These are phyloP conservation scores for Sinopyrophorus schimmeli DNA, from an alignment of 2,888 invertebrate species.

Conservation along the genomic window DNA sequence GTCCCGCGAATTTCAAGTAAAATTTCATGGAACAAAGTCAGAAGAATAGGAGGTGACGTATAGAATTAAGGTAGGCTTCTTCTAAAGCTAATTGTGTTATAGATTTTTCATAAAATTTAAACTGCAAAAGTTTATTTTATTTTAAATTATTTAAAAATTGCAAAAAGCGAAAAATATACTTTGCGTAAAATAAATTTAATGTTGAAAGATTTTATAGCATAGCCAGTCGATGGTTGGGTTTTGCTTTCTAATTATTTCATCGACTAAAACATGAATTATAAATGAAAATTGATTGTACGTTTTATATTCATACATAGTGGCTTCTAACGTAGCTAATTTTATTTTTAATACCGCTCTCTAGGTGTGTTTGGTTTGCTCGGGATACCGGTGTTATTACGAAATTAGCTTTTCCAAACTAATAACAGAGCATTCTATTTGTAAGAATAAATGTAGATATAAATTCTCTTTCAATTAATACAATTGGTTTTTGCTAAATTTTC, in stretches of 20 bases:
- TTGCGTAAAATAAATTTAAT: too few species aligned
- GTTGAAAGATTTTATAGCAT: too few species aligned
- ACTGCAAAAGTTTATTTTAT: conserved; percentile 1
- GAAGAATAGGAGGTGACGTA: conserved; percentile 22
- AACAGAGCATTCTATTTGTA: too few species aligned
- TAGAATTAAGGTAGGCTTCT: conserved; percentile 14
- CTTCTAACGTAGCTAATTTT: conserved; percentile 9
- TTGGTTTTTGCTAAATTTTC: too few species aligned
- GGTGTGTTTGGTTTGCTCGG: conserved; percentile 6
- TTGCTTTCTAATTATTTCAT: neutral
- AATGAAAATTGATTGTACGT: conserved; percentile 9
- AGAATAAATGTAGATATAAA: too few species aligned
- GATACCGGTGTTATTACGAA: conserved; percentile 4
- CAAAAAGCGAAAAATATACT: too few species aligned
- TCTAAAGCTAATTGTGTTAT: neutral
- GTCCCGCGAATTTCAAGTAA: conserved; percentile 24
- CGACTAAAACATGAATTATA: conserved; percentile 5
- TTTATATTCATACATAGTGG: conserved; percentile 9
- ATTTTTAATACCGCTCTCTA: conserved; percentile 11
- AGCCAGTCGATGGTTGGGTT: too few species aligned
- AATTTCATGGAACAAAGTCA: conserved; percentile 22
- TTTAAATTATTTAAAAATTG: too few species aligned
- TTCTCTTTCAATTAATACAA: too few species aligned
- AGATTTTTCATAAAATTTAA: neutral
- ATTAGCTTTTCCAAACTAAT: neutral